Percentiles rank a stretch among this genome's conserved stretches.
Conservation (phyloP, 2,113 vertebrate genomes). For the Sula dactylatra region DNA sequence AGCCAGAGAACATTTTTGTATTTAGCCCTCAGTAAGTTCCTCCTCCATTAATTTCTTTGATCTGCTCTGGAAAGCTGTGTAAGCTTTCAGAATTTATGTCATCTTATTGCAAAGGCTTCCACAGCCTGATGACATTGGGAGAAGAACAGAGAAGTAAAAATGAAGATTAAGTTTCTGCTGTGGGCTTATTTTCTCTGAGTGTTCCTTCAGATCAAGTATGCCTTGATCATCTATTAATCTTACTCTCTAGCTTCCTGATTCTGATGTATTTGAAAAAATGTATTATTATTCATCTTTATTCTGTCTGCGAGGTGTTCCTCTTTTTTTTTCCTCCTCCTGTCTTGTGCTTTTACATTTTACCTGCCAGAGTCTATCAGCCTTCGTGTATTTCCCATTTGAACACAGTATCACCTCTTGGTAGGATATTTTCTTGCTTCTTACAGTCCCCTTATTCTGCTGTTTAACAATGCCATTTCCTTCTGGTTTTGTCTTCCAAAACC, state of each 20-base stretch:
- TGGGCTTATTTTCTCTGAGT: neutral
- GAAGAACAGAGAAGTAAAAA: neutral
- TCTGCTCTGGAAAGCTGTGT: neutral
- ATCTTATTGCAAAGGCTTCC: neutral
- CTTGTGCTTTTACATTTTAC: neutral
- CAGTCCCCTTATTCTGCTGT: neutral
- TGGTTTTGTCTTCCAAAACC: neutral
- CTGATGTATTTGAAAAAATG: neutral
- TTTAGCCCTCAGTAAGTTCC: neutral
- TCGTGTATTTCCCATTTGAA: neutral
- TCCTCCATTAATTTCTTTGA: neutral
- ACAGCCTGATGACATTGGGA: neutral
- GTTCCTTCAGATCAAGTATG: neutral
- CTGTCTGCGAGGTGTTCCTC: neutral
- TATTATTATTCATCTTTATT: neutral
- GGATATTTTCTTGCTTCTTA: neutral
- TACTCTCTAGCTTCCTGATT: neutral
- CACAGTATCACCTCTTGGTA: neutral
- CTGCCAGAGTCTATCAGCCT: neutral
- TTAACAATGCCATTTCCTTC: neutral
- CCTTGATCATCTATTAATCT: neutral
- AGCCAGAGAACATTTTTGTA: neutral
- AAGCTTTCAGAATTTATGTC: constrained; percentile 11
- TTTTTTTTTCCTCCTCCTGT: too few species aligned
- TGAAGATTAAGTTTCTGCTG: neutral